Evolutionary conservation across 2,888 invertebrate genomes (phyloP), one percentile per base, ranked within the genome.

Genomic region (Phymatocera aterrima): DNA sequence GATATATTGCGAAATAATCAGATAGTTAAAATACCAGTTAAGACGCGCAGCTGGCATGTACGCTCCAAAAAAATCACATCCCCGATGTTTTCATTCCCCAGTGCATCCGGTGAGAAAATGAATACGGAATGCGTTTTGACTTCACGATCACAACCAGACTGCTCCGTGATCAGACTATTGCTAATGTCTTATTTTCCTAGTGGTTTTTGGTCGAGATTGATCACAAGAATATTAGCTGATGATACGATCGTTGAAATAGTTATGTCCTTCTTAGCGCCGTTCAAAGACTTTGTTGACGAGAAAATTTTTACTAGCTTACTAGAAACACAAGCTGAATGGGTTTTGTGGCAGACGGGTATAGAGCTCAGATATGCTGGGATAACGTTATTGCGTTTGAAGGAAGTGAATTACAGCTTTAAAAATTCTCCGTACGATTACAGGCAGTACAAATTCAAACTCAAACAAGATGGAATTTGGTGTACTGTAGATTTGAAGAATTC

Each of bases 111-210:
- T 0, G 88, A 89, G 3, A 84, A 85, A 68, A 65, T 80, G 3
- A 87, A 81, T 43, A 82, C 88, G 80, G 92, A 92, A 78, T 92
- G 91, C 78, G 88, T 90, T 46, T 81, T 91, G 4, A 91, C 91
- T 3, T 91, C 92, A 46, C 90, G 93, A 77, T 87, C 93, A 5
- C 92, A 93, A 6, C 91, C 92, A 6, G 93, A 93, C 77, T 92
- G 92, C 61, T 92, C 94, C 0, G 93, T 96, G 61, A 93, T 95
- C 0, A 93, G 98, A 0, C 92, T 99, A 77, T 92, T 99, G 15
- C 93, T 99, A 10, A 95, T 99, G 94, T 97, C 98, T 0, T 99
- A 99, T 91, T 97, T 99, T 88, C 99, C 99, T 0, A 96, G 97
- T 82, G 99, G 99, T 0, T 99, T 99, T 92, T 99, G 99, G 99